Conservation (phyloP, 2,888 invertebrate species). For the Epinotia demarniana region DNA sequence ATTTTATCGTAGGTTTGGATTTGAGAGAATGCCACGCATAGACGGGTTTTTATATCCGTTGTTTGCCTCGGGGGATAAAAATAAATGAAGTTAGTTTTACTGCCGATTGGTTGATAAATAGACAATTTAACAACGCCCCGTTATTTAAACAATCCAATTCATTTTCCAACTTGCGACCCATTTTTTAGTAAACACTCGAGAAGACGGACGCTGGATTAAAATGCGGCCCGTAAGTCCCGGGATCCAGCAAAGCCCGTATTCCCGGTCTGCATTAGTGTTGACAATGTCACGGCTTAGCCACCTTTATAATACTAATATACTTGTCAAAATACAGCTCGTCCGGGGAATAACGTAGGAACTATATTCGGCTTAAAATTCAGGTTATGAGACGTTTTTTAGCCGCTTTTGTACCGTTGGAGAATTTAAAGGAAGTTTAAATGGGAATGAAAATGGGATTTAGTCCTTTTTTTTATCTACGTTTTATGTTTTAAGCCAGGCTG, state of each 20-base stretch:
- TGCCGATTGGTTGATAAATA: too few species aligned
- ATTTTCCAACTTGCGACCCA: not conserved
- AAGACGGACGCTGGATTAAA: constrained; percentile 38
- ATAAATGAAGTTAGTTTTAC: too few species aligned
- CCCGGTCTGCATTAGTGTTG: constrained; percentile 38
- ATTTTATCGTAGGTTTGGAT: too few species aligned
- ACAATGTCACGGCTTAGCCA: constrained; percentile 43
- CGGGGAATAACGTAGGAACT: constrained; percentile 24
- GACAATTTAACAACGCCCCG: not conserved
- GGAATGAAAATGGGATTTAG: not conserved
- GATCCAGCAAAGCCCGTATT: constrained; percentile 16
- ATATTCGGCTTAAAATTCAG: constrained; percentile 23
- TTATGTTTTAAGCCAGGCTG: not conserved
- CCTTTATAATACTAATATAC: constrained; percentile 43
- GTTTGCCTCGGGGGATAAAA: too few species aligned
- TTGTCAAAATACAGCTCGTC: constrained; percentile 38
- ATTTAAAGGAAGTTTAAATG: constrained; percentile 1
- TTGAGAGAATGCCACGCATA: too few species aligned
- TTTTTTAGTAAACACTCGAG: constrained; percentile 25
- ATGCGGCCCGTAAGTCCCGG: constrained; percentile 16
- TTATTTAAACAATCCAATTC: not conserved
- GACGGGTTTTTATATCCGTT: too few species aligned
- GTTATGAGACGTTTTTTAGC: not conserved
- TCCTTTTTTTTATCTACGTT: not conserved
- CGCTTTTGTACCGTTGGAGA: not conserved